Conservation (phyloP, 2,888 invertebrate genomes). For the Argynnis bischoffii region DNA sequence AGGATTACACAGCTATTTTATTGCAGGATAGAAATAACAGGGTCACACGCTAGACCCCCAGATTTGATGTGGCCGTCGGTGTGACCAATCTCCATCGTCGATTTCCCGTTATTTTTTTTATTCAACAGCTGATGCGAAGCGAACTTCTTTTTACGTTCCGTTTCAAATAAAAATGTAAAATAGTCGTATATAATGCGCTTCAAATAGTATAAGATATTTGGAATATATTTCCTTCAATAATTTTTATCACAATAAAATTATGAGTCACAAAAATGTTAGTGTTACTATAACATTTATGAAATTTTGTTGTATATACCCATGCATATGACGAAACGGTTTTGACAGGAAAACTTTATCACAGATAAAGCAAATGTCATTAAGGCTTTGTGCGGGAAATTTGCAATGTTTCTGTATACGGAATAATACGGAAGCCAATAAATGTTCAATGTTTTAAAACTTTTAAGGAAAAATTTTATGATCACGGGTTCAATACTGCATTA, state of each 20-base stretch:
- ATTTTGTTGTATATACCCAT: neutral
- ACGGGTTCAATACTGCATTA: too few relatives aligned
- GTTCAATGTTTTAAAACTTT: too few relatives aligned
- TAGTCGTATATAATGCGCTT: neutral
- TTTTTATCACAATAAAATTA: neutral
- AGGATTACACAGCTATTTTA: constrained; percentile 81
- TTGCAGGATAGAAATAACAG: constrained; percentile 80
- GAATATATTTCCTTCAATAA: neutral
- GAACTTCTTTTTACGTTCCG: constrained; percentile 44
- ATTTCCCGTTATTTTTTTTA: constrained; percentile 80
- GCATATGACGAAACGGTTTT: constrained; percentile 16
- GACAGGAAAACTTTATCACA: constrained; percentile 13
- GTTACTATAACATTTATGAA: neutral
- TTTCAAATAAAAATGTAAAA: constrained; percentile 27
- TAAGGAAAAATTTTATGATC: too few relatives aligned
- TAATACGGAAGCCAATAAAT: too few relatives aligned
- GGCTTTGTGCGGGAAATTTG: constrained; percentile 36
- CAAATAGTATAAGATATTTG: too few relatives aligned
- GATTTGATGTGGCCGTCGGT: constrained; percentile 81
- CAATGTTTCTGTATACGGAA: constrained; percentile 4
- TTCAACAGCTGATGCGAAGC: constrained; percentile 77
- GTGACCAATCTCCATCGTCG: constrained; percentile 76
- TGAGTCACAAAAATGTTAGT: neutral
- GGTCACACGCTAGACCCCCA: constrained; percentile 81
- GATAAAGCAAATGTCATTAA: constrained; percentile 23